These are phyloP conservation scores for Polydesmus complanatus DNA, from an alignment of 2,888 invertebrate species.

Conservation along the genomic window DNA sequence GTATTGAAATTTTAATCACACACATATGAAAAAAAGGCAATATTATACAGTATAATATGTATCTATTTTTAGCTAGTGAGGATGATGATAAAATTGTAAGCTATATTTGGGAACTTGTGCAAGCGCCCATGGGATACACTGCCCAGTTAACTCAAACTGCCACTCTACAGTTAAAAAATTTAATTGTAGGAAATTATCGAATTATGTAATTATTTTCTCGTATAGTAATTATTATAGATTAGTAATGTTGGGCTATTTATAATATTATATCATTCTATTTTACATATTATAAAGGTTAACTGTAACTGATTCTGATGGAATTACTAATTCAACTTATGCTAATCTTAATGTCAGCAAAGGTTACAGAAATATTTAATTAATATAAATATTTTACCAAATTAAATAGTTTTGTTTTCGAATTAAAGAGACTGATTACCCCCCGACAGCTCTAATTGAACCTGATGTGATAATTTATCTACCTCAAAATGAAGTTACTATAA, in stretches of 20 bases:
- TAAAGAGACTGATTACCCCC: slow-evolving; percentile 76
- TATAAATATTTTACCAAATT: background rate
- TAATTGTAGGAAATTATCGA: slow-evolving; percentile 54
- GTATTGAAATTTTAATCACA: slow-evolving; percentile 27
- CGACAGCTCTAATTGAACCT: slow-evolving; percentile 85
- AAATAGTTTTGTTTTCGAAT: slow-evolving; percentile 3
- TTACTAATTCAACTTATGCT: slow-evolving; percentile 68
- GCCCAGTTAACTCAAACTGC: slow-evolving; percentile 60
- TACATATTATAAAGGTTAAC: slow-evolving; percentile 47
- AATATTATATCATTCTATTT: slow-evolving; percentile 8
- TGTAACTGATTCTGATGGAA: slow-evolving; percentile 79
- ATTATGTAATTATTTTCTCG: slow-evolving; percentile 28
- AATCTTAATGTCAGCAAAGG: slow-evolving; percentile 74
- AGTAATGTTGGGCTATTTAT: background rate
- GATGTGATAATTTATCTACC: slow-evolving; percentile 82
- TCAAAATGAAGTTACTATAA: slow-evolving; percentile 65
- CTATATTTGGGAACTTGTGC: slow-evolving; percentile 85
- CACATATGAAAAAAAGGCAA: background rate
- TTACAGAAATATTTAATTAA: too few relatives aligned
- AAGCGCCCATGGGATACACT: slow-evolving; percentile 64
- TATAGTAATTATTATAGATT: slow-evolving; percentile 1
- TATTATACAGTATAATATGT: background rate
- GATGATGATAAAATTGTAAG: slow-evolving; percentile 70
- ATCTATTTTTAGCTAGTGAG: slow-evolving; percentile 42
- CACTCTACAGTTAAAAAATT: slow-evolving; percentile 68